Evolutionary conservation across 1,140 invertebrate species (phyloP).

Genomic region (Pseudachorutes palmiensis): DNA sequence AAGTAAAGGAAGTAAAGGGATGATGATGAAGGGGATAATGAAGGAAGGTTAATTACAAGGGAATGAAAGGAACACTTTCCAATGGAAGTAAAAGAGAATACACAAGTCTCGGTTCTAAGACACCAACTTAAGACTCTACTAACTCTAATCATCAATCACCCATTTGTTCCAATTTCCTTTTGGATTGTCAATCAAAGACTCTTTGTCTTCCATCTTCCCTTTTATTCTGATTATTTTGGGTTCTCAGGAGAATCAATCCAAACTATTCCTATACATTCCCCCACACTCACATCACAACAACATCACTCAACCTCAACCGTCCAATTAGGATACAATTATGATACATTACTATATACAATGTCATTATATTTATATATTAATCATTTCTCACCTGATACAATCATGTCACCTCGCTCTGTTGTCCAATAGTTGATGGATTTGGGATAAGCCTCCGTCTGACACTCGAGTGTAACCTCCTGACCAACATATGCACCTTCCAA

Average conservation of each 20-base stretch:
- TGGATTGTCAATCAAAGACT: conserved; percentile 36
- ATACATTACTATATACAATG: too few relatives aligned
- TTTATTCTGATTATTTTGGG: conserved; percentile 11
- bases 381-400: conserved; percentile 64
- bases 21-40: conserved; percentile 28
- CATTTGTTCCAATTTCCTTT: conserved; percentile 27
- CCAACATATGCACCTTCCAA: conserved; percentile 71
- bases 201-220: conserved; percentile 20
- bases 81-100: conserved; percentile 21
- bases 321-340: too few relatives aligned
- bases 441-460: conserved; percentile 74
- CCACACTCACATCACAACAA: too few relatives aligned
- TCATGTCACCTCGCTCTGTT: conserved; percentile 76
- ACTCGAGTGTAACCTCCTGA: conserved; percentile 71
- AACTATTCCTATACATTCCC: background rate
- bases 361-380: too few relatives aligned
- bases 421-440: conserved; percentile 85
- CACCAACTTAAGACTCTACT: too few relatives aligned
- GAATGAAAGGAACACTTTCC: conserved; percentile 21
- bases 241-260: background rate
- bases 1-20: background rate
- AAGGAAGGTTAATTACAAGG: conserved; percentile 37
- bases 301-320: background rate
- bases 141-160: conserved; percentile 34
- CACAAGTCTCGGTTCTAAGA: background rate